Evolutionary conservation across 2,888 invertebrate genomes (phyloP), one percentile per base, ranked within the genome.

Genomic region (Pandemis cinnamomeana): DNA sequence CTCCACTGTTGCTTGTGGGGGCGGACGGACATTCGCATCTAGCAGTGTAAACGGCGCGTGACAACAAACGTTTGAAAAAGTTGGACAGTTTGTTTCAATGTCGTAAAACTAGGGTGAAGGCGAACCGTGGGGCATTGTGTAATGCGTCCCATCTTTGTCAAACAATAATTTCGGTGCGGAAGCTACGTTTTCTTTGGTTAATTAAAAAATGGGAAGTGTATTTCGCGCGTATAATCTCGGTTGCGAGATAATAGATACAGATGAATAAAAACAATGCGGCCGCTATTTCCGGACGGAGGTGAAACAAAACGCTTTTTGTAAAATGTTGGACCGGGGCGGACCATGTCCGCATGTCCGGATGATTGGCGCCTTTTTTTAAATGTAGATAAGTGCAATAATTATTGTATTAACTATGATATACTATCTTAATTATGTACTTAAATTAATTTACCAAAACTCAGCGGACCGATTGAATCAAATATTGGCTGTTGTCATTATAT

Each of bases 71-170:
- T 58, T 72, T 72, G 75, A 80, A 82, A 84, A 82, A 80, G 81
- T 78, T 79, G 78, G 73, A 75, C 77, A 76, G 77, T 78, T 81
- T 73, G 74, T 83, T 82, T 86, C 86, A 86, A 85, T 87, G 84
- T 82, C 85, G 82, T 79, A 79, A 58, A 81, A 81, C 75, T 83
- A 84, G 84, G 84, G 83, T 83, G 81, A 86, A 82, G 80, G 78
- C 76, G 78, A 84, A 80, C 81, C 80, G 81, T 80, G 80, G 67
- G 48, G 71, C 77, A 80, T 81, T 80, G 79, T 79, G 64, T 76
- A 73, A 77, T 73, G 70, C 73, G 64, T 66, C 62, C 71, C 72
- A 74, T 78, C 77, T 67, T 69, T 62, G 64, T 68, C 76, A 71
- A 74, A 78, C 80, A 77, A 77, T 80, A 75, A 70, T 64, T 77